These are phyloP conservation scores for Sialis lutaria DNA, from an alignment of 2,888 invertebrate species.

Conservation along the genomic window DNA sequence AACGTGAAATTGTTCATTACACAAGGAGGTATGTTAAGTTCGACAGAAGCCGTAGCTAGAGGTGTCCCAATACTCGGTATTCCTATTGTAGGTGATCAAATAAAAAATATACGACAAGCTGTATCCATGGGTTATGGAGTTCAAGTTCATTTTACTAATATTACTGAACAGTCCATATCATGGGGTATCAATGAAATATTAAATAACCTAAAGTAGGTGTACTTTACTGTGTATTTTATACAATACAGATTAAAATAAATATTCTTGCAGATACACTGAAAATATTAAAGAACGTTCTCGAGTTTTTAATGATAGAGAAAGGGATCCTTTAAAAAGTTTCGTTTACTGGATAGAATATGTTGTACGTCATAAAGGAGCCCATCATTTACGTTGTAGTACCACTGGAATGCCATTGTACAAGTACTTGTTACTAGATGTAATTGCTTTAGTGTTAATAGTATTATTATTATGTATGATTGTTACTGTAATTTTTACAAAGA, in stretches of 20 bases:
- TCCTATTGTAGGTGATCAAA: conserved; percentile 33
- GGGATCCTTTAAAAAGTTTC: conserved; percentile 3
- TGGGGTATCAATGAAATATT: conserved; percentile 21
- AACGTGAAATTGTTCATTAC: conserved; percentile 29
- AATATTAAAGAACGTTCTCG: conserved; percentile 6
- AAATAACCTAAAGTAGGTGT: conserved; percentile 2
- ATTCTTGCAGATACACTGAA: conserved; percentile 5
- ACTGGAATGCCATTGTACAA: conserved; percentile 4
- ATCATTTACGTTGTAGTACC: conserved; percentile 5
- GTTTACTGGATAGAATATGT: conserved; percentile 5
- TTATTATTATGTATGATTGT: too few species aligned
- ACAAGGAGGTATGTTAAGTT: conserved; percentile 36
- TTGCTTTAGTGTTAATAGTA: background rate
- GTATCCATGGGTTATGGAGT: conserved; percentile 23
- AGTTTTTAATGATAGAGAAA: conserved; percentile 6
- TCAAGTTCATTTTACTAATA: conserved; percentile 19
- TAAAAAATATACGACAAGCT: conserved; percentile 26
- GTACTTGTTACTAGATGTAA: conserved; percentile 9
- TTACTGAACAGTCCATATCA: conserved; percentile 23
- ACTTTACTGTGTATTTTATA: background rate
- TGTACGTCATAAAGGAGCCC: conserved; percentile 7
- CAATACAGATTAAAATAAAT: too few species aligned
- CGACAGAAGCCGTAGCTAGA: conserved; percentile 31
- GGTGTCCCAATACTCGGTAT: conserved; percentile 31
- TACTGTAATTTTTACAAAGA: too few species aligned